Conservation (phyloP, 2,113 vertebrate genomes). For the Felis catus region DNA sequence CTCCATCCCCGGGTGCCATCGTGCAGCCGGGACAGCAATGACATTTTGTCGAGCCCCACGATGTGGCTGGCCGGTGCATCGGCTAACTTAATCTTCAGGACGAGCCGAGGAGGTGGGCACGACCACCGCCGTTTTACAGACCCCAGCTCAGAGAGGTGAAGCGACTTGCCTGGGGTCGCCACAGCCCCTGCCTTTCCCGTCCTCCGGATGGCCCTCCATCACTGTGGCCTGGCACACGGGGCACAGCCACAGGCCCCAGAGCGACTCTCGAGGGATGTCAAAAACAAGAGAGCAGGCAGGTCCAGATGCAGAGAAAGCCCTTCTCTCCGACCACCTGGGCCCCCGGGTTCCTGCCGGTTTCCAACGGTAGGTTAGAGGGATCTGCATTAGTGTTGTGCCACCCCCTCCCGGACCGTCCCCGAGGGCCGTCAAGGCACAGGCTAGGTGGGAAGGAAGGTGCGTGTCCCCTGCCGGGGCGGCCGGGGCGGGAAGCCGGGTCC, state of each 20-base stretch:
- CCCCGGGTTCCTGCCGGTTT: not conserved
- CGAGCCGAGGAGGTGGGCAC: no score
- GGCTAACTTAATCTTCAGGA: not conserved
- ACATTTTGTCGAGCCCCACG: no score
- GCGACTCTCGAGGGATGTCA: no score
- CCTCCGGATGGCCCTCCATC: not conserved
- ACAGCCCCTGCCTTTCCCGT: not conserved
- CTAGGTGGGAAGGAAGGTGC: not conserved
- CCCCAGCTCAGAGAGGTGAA: not conserved
- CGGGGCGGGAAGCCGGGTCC: not conserved
- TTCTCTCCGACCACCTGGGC: not conserved
- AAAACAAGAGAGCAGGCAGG: no score
- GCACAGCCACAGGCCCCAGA: not conserved
- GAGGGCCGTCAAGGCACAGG: not conserved
- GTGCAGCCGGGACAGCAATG: accelerated
- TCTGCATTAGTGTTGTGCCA: accelerated
- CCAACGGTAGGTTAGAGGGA: not conserved
- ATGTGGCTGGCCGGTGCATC: not conserved
- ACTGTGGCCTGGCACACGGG: not conserved
- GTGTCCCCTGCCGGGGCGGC: accelerated
- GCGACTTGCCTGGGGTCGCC: not conserved
- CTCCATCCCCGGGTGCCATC: not conserved
- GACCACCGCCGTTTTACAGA: not conserved
- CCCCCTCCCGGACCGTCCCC: not conserved
- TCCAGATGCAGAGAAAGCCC: not conserved